Conservation (phyloP, 2,113 vertebrate genomes). For the Oxyura jamaicensis region DNA sequence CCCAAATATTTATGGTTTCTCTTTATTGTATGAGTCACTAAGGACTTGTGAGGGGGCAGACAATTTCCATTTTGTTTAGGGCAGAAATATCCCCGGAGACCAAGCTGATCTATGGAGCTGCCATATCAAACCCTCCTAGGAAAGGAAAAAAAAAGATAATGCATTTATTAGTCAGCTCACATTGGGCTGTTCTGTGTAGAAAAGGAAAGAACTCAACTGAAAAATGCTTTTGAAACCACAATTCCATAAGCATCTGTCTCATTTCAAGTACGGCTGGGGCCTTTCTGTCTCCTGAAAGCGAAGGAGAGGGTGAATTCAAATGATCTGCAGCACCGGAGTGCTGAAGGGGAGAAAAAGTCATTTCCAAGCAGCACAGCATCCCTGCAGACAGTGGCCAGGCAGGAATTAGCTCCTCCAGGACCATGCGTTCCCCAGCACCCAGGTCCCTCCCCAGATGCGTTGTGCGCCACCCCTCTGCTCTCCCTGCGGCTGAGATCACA, state of each 20-base stretch:
- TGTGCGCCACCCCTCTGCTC: neutral
- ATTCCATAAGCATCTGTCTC: slow-evolving; percentile 71
- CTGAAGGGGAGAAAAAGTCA: slow-evolving; percentile 32
- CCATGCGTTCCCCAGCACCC: neutral
- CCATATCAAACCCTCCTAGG: slow-evolving; percentile 63
- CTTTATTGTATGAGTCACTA: slow-evolving; percentile 68
- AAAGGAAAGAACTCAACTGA: slow-evolving; percentile 69
- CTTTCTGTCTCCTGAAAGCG: slow-evolving; percentile 61
- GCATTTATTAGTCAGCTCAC: slow-evolving; percentile 73
- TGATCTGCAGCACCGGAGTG: slow-evolving; percentile 51
- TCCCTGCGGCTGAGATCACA: neutral
- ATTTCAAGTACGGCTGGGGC: slow-evolving; percentile 64
- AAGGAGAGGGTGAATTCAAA: slow-evolving; percentile 65
- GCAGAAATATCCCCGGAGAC: slow-evolving; percentile 59
- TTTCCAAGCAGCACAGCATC: slow-evolving; percentile 29
- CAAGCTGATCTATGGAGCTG: slow-evolving; percentile 66
- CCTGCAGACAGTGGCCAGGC: slow-evolving; percentile 27
- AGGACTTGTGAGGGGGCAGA: slow-evolving; percentile 68
- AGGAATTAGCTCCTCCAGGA: slow-evolving; percentile 28
- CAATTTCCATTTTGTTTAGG: slow-evolving; percentile 70
- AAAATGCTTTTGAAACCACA: slow-evolving; percentile 69
- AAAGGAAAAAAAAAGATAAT: slow-evolving; percentile 46
- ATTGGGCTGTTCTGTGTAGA: slow-evolving; percentile 54
- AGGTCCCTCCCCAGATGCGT: neutral
- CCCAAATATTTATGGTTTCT: slow-evolving; percentile 66